phyloP scores from a whole-genome alignment of 2,888 invertebrate genomes.

The Branchinecta sandiegonensis region DNA sequence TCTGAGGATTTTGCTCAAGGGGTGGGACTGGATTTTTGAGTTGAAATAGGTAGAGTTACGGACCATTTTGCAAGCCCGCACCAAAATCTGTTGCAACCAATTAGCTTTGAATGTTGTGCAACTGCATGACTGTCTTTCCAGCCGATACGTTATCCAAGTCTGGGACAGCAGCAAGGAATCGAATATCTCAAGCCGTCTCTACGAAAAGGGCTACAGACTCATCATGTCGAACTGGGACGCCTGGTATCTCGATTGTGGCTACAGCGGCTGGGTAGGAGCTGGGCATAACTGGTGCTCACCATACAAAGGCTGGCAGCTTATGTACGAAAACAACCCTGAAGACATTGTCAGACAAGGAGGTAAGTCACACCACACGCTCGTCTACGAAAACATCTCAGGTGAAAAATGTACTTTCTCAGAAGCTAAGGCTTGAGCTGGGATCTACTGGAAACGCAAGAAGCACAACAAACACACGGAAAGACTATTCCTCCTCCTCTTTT shows the following conservation, averaged over 20 bases:
- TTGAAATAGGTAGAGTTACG: too few species aligned
- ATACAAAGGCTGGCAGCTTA: conserved; percentile 21
- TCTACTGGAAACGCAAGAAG: too few species aligned
- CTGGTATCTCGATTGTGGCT: conserved; percentile 24
- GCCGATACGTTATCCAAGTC: conserved; percentile 28
- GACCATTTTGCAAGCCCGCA: too few species aligned
- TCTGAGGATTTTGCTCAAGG: too few species aligned
- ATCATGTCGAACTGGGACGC: conserved; percentile 23
- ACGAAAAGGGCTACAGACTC: conserved; percentile 19
- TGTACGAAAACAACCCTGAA: conserved; percentile 23
- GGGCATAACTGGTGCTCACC: conserved; percentile 24
- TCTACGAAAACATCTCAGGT: too few species aligned
- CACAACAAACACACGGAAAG: too few species aligned
- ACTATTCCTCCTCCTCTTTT: too few species aligned
- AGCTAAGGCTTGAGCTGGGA: too few species aligned
- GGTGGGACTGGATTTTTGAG: too few species aligned
- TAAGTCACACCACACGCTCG: neutral
- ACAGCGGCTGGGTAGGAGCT: conserved; percentile 21
- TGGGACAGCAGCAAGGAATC: conserved; percentile 25
- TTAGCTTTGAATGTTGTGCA: too few species aligned
- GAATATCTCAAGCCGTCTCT: conserved; percentile 10
- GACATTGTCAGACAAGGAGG: conserved; percentile 18
- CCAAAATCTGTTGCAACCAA: too few species aligned
- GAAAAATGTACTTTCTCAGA: too few species aligned
- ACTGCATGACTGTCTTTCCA: neutral